phyloP scores from a whole-genome alignment of 2,113 vertebrate genomes.

The Pelmatolapia mariae region DNA sequence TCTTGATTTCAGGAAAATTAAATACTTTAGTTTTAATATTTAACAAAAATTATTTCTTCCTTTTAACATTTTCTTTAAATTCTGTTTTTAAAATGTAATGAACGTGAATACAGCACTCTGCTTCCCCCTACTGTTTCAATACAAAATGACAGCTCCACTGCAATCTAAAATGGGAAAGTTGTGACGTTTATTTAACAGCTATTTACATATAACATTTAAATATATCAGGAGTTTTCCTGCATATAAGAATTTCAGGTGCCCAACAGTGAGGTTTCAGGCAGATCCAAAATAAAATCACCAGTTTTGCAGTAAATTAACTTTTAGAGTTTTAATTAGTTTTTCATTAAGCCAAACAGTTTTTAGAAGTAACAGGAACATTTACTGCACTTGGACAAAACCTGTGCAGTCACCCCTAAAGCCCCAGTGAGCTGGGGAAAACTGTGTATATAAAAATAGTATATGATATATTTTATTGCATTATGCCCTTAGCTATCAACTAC shows the following conservation, averaged over 20 bases:
- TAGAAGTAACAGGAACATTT: neutral
- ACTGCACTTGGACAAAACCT: neutral
- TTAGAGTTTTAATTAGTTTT: neutral
- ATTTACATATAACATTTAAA: neutral
- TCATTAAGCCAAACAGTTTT: neutral
- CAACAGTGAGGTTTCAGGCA: neutral
- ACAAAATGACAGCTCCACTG: neutral
- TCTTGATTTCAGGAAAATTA: neutral
- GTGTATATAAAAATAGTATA: neutral
- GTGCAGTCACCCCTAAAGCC: neutral
- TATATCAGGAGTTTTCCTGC: neutral
- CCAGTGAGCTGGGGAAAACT: neutral
- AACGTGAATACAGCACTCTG: neutral
- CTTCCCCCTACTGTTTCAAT: constrained; percentile 38
- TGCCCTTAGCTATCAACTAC: neutral
- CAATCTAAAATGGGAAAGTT: neutral
- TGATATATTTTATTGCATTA: neutral
- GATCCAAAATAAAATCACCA: neutral
- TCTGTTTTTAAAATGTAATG: neutral
- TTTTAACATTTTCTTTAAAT: neutral
- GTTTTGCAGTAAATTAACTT: neutral
- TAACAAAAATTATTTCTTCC: neutral
- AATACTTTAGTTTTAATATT: neutral
- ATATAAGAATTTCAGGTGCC: neutral
- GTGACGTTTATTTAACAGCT: neutral